A percentile compares a stretch with the other conserved stretches of the same genome.
Conservation (phyloP, 2,888 invertebrate species). For the Caenorhabditis sinica region DNA sequence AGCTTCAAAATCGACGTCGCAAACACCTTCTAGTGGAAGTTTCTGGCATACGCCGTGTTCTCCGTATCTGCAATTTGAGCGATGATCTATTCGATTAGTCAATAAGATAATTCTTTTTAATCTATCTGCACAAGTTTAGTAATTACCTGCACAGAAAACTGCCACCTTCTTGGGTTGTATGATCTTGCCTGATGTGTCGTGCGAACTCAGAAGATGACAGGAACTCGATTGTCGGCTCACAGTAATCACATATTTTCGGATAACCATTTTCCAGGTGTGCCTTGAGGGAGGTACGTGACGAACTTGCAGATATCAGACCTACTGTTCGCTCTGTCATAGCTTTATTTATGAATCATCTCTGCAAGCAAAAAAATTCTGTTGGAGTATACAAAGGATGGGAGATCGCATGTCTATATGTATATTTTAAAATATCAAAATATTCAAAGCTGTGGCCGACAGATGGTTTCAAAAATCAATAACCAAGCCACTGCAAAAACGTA, state of each 20-base stretch:
- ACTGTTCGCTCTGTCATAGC: constrained; percentile 29
- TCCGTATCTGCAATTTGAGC: constrained; percentile 88
- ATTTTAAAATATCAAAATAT: constrained; percentile 18
- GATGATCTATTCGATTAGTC: not conserved
- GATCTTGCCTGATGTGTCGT: constrained; percentile 74
- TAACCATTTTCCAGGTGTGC: constrained; percentile 52
- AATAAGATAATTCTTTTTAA: not conserved
- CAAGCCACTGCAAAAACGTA: too few relatives aligned
- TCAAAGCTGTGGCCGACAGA: constrained; percentile 27
- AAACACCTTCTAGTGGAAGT: constrained; percentile 92
- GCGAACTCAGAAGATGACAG: constrained; percentile 69
- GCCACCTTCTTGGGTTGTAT: constrained; percentile 80
- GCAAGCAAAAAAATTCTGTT: not conserved
- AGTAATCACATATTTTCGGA: constrained; percentile 67
- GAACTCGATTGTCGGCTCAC: constrained; percentile 64
- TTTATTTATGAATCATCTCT: constrained; percentile 43
- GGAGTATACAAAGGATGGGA: not conserved
- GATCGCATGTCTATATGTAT: not conserved
- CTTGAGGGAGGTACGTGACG: constrained; percentile 45
- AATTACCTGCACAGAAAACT: constrained; percentile 78
- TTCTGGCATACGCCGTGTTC: constrained; percentile 92
- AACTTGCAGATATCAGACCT: constrained; percentile 34
- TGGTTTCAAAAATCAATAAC: constrained; percentile 6
- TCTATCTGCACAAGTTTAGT: not conserved
- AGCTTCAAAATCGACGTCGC: constrained; percentile 92